A percentile compares a stretch with the other conserved stretches of the same genome.
These are phyloP conservation scores for Dioctria linearis DNA, from an alignment of 2,888 invertebrate genomes.

Conservation along the genomic window DNA sequence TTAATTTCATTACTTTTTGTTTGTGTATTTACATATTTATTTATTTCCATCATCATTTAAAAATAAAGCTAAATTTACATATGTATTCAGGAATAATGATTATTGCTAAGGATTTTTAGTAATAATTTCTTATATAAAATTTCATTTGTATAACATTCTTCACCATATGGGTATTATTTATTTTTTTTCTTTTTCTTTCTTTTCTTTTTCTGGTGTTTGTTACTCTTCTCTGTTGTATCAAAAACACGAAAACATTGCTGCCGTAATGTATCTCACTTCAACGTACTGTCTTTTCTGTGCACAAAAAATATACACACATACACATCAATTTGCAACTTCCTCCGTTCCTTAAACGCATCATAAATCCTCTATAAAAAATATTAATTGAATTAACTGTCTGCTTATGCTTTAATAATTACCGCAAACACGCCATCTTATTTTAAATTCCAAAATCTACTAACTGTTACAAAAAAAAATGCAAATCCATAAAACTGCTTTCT, in stretches of 20 bases:
- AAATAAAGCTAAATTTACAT: constrained; percentile 13
- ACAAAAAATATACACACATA: neutral
- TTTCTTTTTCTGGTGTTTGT: constrained; percentile 51
- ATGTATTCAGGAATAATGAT: neutral
- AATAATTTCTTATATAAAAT: neutral
- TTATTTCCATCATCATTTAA: neutral
- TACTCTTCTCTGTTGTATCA: constrained; percentile 15
- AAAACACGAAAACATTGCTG: constrained; percentile 46
- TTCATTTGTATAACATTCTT: constrained; percentile 36
- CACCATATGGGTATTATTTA: constrained; percentile 33
- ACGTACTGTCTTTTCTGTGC: constrained; percentile 7
- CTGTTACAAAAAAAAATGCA: neutral
- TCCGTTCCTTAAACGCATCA: neutral
- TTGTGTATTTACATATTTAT: too few relatives aligned
- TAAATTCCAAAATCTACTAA: constrained; percentile 23
- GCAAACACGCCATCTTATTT: neutral
- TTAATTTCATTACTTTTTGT: neutral
- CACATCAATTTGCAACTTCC: neutral
- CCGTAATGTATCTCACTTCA: constrained; percentile 37
- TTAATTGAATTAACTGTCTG: constrained; percentile 11
- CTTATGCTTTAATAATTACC: constrained; percentile 22
- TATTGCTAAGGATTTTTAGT: neutral
- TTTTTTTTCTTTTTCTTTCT: constrained; percentile 43
- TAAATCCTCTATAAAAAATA: neutral
- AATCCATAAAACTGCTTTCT: constrained; percentile 42